phyloP scores from a whole-genome alignment of 2,113 vertebrate species.

The Crocuta crocuta region DNA sequence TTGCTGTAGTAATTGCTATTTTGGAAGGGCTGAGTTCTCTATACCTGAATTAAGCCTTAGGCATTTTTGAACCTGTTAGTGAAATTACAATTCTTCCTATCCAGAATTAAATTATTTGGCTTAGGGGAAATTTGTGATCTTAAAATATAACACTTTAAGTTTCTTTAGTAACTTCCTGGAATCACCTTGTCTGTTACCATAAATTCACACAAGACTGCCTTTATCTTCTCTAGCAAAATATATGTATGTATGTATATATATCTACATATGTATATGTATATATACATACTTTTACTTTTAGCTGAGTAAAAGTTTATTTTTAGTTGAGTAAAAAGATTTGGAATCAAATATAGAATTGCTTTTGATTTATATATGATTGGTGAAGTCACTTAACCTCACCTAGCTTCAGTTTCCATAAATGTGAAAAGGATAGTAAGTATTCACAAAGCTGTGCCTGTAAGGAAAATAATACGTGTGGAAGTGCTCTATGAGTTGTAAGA shows the following conservation, averaged over 20 bases:
- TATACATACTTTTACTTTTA: background rate
- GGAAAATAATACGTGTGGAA: background rate
- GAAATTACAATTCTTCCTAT: constrained; percentile 37
- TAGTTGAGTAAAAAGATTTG: background rate
- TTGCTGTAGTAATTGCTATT: background rate
- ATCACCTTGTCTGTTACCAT: background rate
- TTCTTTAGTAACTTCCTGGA: constrained; percentile 18
- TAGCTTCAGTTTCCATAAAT: constrained; percentile 29
- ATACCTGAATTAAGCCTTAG: background rate
- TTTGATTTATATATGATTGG: background rate
- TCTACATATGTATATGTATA: no score
- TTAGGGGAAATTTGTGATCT: background rate
- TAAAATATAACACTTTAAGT: constrained; percentile 39
- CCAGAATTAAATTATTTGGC: constrained; percentile 50
- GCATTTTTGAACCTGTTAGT: constrained; percentile 45
- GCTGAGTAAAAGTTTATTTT: background rate
- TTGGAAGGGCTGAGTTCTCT: constrained; percentile 9
- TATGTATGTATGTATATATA: no score
- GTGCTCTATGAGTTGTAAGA: background rate
- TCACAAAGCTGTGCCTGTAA: background rate
- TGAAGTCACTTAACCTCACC: background rate
- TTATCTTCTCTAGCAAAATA: background rate
- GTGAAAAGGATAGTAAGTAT: background rate
- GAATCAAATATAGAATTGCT: background rate
- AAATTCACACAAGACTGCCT: background rate